phyloP scores from a whole-genome alignment of 2,797 vertebrate species.

The Choloepus didactylus region DNA sequence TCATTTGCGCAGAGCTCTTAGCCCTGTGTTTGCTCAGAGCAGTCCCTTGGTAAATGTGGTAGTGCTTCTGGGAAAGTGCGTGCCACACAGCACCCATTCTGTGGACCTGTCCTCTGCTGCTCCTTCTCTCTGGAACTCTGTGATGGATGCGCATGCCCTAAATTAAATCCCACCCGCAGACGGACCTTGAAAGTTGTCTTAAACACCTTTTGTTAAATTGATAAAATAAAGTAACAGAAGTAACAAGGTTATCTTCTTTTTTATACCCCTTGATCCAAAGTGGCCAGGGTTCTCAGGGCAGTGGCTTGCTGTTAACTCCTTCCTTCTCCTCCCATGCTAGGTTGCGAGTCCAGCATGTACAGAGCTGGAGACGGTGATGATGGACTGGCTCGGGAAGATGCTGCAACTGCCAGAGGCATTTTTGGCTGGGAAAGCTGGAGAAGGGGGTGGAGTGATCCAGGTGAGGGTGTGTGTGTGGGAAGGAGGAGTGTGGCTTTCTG shows the following conservation, averaged over 20 bases:
- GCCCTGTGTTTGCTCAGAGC: rapidly evolving
- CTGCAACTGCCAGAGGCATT: constrained; percentile 94
- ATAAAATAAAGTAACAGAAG: no score
- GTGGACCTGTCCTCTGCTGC: neutral
- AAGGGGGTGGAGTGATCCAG: constrained; percentile 98
- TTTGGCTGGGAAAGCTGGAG: constrained; percentile 91
- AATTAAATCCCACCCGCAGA: neutral
- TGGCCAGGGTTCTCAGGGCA: neutral
- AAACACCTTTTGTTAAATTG: neutral
- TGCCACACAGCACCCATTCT: neutral
- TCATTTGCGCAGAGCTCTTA: rapidly evolving
- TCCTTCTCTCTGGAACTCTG: neutral
- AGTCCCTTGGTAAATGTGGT: rapidly evolving
- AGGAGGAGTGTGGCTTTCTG: rapidly evolving
- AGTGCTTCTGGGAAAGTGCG: rapidly evolving
- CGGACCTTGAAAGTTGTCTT: neutral
- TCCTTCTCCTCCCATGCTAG: constrained; percentile 84
- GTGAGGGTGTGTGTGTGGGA: constrained; percentile 82
- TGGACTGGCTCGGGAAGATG: constrained; percentile 99
- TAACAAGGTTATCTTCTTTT: rapidly evolving
- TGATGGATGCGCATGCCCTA: rapidly evolving
- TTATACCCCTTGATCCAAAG: rapidly evolving
- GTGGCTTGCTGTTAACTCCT: neutral
- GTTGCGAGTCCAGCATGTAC: constrained; percentile 97
- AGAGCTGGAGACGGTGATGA: constrained; percentile 97